phyloP scores from a whole-genome alignment of 2,113 vertebrate species.

The Peromyscus maniculatus region DNA sequence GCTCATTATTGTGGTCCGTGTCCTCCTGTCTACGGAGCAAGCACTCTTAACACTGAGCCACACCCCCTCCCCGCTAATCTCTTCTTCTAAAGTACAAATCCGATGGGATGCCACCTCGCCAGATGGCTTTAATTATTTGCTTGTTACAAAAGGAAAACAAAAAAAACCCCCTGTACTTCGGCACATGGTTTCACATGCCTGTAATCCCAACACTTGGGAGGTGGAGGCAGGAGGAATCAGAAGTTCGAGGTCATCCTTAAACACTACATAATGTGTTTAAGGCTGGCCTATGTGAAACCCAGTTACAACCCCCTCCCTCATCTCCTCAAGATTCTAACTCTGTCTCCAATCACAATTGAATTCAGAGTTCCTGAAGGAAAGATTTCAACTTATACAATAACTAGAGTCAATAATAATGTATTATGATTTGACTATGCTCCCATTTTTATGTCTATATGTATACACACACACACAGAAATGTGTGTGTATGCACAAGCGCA shows the following conservation, averaged over 20 bases:
- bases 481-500: background rate
- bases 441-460: background rate
- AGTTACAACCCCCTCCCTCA: background rate
- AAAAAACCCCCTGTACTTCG: background rate
- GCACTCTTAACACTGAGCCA: background rate
- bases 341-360: background rate
- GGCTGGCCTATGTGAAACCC: background rate
- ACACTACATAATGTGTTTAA: background rate
- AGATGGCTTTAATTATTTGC: background rate
- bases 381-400: background rate
- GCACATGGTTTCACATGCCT: background rate
- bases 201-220: background rate
- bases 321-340: background rate
- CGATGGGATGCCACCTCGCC: too few species aligned
- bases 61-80: background rate
- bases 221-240: background rate
- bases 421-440: background rate
- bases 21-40: background rate
- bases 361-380: background rate
- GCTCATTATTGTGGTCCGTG: background rate
- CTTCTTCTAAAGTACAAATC: background rate
- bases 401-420: background rate
- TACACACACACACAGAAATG: background rate
- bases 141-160: background rate
- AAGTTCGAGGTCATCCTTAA: background rate